These are phyloP conservation scores for Asteroscopus sphinx DNA, from an alignment of 2,888 invertebrate species.

Conservation along the genomic window DNA sequence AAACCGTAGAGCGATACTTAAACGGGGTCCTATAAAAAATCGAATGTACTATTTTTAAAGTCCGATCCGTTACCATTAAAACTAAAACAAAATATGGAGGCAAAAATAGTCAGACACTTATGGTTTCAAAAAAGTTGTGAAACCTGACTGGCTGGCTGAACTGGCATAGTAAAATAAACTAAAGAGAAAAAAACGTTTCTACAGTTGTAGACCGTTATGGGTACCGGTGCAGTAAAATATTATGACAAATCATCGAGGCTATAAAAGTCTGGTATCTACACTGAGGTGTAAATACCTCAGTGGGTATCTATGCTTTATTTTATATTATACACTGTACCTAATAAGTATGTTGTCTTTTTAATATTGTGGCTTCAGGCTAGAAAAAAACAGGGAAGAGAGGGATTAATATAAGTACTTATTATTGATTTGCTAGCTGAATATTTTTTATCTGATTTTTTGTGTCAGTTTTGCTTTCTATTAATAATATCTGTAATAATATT, in stretches of 20 bases:
- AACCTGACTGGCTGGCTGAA: constrained; percentile 61
- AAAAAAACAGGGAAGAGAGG: constrained; percentile 8
- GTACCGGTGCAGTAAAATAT: constrained; percentile 62
- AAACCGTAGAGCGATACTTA: constrained; percentile 29
- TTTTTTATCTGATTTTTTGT: no score
- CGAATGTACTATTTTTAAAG: constrained; percentile 53
- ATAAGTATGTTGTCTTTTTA: constrained; percentile 29
- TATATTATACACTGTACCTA: constrained; percentile 29
- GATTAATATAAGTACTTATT: no score
- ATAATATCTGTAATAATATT: no score
- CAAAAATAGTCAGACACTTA: constrained; percentile 55
- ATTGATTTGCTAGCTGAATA: no score
- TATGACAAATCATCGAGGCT: constrained; percentile 68
- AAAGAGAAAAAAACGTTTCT: constrained; percentile 66
- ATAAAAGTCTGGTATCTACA: constrained; percentile 37
- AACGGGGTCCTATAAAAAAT: constrained; percentile 36
- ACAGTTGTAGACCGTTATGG: constrained; percentile 76
- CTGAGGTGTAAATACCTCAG: no score
- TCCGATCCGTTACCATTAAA: constrained; percentile 57
- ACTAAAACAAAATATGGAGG: constrained; percentile 46
- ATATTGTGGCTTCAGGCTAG: constrained; percentile 12
- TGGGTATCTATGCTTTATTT: constrained; percentile 18
- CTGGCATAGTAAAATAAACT: constrained; percentile 58
- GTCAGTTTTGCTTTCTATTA: no score
- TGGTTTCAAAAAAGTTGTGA: constrained; percentile 59